phyloP scores from a whole-genome alignment of 2,113 vertebrate species.

The Takifugu flavidus region DNA sequence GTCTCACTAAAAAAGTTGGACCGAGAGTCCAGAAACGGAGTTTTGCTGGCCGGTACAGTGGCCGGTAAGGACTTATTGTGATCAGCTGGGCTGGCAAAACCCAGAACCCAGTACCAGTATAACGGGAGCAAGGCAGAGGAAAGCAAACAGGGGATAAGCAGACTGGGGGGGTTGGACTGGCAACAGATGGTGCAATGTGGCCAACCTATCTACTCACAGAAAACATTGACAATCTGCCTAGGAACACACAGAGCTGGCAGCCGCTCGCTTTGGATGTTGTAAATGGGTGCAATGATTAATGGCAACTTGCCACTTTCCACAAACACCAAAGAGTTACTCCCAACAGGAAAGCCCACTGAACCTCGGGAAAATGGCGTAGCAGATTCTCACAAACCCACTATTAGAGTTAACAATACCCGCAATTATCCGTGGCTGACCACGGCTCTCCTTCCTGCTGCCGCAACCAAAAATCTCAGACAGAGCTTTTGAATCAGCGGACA shows the following conservation, averaged over 20 bases:
- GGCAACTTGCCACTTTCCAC: constrained; percentile 46
- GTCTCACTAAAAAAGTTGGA: no score
- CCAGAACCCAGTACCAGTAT: constrained; percentile 46
- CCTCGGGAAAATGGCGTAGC: constrained; percentile 9
- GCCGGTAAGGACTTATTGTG: not conserved
- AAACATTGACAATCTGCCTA: constrained; percentile 58
- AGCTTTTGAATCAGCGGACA: not conserved
- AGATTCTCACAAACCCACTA: constrained; percentile 18
- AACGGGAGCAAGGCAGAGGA: constrained; percentile 39
- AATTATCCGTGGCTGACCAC: constrained; percentile 10
- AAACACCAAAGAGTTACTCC: constrained; percentile 34
- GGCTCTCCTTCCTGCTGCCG: constrained; percentile 11
- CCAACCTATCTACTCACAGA: constrained; percentile 45
- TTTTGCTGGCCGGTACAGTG: not conserved
- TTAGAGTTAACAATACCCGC: not conserved
- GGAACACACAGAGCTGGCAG: constrained; percentile 53
- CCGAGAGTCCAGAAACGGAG: not conserved
- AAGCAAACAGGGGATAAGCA: constrained; percentile 46
- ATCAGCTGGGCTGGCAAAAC: constrained; percentile 40
- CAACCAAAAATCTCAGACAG: not conserved
- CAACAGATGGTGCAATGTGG: constrained; percentile 57
- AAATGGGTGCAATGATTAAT: constrained; percentile 53
- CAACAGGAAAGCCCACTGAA: constrained; percentile 19
- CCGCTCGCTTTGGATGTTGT: constrained; percentile 43
- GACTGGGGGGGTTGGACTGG: constrained; percentile 43